Conservation (phyloP, 2,888 invertebrate species). For the Drosophila atripex region DNA sequence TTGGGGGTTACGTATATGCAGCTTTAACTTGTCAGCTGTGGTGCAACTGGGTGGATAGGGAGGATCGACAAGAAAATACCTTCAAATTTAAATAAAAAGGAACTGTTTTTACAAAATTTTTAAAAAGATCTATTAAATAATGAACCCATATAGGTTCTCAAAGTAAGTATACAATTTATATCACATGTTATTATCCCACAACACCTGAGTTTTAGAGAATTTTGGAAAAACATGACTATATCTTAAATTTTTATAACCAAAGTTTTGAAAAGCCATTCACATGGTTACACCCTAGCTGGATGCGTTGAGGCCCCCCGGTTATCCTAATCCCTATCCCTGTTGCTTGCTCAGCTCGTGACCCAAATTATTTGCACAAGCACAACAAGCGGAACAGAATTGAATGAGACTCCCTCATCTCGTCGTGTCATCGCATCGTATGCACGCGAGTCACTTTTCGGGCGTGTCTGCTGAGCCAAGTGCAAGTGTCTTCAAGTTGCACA, state of each 20-base stretch:
- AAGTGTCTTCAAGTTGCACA: constrained; percentile 64
- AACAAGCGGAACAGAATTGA: constrained; percentile 17
- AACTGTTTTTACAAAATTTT: no score
- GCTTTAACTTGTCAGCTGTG: constrained; percentile 56
- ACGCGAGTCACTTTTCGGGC: constrained; percentile 33
- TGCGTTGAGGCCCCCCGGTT: constrained; percentile 1
- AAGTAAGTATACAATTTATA: no score
- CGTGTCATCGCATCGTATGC: constrained; percentile 8
- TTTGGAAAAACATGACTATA: neutral
- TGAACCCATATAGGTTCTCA: no score
- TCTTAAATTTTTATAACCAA: neutral
- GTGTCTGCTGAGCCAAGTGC: constrained; percentile 43
- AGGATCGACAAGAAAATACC: constrained; percentile 1
- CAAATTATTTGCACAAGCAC: constrained; percentile 70
- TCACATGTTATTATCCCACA: no score
- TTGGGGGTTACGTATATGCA: constrained; percentile 62
- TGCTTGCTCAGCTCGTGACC: constrained; percentile 70
- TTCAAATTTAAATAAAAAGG: neutral
- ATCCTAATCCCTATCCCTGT: constrained; percentile 29
- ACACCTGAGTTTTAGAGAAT: no score
- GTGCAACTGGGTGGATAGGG: constrained; percentile 12
- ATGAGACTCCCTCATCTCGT: constrained; percentile 16
- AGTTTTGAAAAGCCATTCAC: neutral
- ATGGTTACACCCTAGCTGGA: constrained; percentile 19
- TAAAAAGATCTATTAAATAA: no score